Conservation (phyloP, 2,797 vertebrate species). For the Rhinatrema bivittatum region DNA sequence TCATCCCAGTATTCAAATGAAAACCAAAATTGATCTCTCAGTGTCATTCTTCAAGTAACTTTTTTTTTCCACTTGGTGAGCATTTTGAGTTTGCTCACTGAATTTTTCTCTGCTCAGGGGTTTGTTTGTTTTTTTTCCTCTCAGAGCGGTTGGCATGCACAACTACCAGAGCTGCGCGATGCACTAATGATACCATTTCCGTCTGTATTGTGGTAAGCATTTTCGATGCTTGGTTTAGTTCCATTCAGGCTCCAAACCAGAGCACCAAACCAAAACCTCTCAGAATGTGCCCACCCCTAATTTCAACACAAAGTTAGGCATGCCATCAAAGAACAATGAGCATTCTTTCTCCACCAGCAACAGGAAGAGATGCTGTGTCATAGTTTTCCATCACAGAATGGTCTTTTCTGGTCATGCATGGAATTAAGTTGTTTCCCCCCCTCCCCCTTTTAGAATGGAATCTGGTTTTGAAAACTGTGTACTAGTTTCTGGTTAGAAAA, state of each 20-base stretch:
- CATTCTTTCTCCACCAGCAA: slow-evolving; percentile 40
- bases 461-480: too few relatives aligned
- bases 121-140: too few relatives aligned
- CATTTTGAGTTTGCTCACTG: neutral
- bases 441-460: too few relatives aligned
- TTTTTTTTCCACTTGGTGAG: too few relatives aligned
- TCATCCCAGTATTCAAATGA: too few relatives aligned
- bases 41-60: too few relatives aligned
- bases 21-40: too few relatives aligned
- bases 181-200: neutral
- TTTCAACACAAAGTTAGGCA: slow-evolving; percentile 36
- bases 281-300: slow-evolving; percentile 8
- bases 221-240: slow-evolving; percentile 32
- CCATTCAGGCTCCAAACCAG: slow-evolving; percentile 30
- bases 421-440: neutral
- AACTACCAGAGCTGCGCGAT: neutral
- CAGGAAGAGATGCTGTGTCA: slow-evolving; percentile 35
- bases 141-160: neutral
- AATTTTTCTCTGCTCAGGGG: neutral
- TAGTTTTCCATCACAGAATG: slow-evolving; percentile 39
- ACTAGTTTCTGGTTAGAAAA: slow-evolving; percentile 27
- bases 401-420: slow-evolving; percentile 39
- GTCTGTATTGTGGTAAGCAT: slow-evolving; percentile 11
- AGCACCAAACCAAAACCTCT: slow-evolving; percentile 17
- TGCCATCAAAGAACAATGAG: slow-evolving; percentile 40